A percentile compares a stretch with the other conserved stretches of the same genome.
Conservation (phyloP, 1,140 invertebrate species). For the Macrobrachium rosenbergii region DNA sequence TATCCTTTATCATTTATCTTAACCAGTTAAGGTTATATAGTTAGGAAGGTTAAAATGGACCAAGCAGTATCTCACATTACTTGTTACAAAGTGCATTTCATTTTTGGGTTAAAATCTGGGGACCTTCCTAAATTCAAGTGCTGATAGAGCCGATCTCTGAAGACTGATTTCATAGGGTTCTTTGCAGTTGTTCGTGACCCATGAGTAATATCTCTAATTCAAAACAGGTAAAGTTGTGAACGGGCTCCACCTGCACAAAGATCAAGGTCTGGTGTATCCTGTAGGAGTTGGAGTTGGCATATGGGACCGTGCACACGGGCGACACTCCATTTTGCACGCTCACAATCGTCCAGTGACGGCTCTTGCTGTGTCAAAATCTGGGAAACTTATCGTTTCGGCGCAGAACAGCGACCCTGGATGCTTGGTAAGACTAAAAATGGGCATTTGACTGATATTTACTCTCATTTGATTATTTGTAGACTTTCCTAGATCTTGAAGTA, state of each 20-base stretch:
- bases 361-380: constrained; percentile 33
- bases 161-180: neutral
- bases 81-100: too few species aligned
- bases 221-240: constrained; percentile 39
- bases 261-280: constrained; percentile 41
- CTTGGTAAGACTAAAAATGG: neutral
- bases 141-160: too few species aligned
- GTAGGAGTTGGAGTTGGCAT: constrained; percentile 53
- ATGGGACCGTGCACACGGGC: constrained; percentile 38
- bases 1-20: too few species aligned
- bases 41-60: too few species aligned
- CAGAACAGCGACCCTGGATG: constrained; percentile 53
- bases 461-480: too few species aligned
- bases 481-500: too few species aligned
- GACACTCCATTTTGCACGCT: constrained; percentile 43
- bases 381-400: constrained; percentile 42
- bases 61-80: too few species aligned
- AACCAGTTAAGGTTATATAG: too few species aligned
- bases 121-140: too few species aligned
- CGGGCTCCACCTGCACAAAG: constrained; percentile 38
- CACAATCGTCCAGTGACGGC: constrained; percentile 45
- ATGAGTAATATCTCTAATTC: neutral
- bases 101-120: too few species aligned
- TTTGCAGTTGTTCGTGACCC: neutral
- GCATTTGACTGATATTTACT: too few species aligned